A percentile compares a stretch with the other conserved stretches of the same genome.
Conservation (phyloP, 2,888 invertebrate species). For the Sarcophaga variegata region DNA sequence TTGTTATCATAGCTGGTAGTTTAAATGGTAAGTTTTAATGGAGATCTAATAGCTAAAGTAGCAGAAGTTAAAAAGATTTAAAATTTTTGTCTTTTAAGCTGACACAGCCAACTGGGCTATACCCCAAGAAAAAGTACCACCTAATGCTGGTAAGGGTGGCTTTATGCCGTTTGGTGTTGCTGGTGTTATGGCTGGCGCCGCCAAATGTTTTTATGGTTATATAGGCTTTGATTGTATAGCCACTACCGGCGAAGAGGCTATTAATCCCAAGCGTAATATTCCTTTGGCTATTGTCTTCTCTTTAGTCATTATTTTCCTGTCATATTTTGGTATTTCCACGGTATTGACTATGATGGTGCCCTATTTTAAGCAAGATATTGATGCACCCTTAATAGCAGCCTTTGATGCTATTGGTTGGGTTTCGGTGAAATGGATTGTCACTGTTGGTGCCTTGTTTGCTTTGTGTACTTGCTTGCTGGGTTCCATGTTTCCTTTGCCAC, state of each 20-base stretch:
- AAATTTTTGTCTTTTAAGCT: slow-evolving; percentile 83
- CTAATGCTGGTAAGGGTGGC: slow-evolving; percentile 89
- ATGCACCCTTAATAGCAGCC: slow-evolving; percentile 94
- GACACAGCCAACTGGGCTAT: slow-evolving; percentile 91
- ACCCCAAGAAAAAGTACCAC: slow-evolving; percentile 83
- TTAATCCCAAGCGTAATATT: slow-evolving; percentile 94
- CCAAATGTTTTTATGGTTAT: slow-evolving; percentile 95
- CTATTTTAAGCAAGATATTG: slow-evolving; percentile 91
- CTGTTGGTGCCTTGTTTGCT: slow-evolving; percentile 95
- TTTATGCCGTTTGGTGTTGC: slow-evolving; percentile 95
- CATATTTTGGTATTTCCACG: slow-evolving; percentile 95
- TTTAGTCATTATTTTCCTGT: slow-evolving; percentile 90
- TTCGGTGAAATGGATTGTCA: slow-evolving; percentile 93
- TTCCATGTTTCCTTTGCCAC: slow-evolving; percentile 93
- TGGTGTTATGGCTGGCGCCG: slow-evolving; percentile 93
- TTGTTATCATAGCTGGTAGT: slow-evolving; percentile 92
- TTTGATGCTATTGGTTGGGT: slow-evolving; percentile 90
- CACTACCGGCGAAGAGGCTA: slow-evolving; percentile 96
- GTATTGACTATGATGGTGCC: slow-evolving; percentile 97
- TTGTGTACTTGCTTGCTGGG: slow-evolving; percentile 93
- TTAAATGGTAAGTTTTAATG: slow-evolving; percentile 86
- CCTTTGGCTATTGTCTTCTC: slow-evolving; percentile 95
- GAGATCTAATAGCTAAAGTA: not conserved
- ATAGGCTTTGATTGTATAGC: slow-evolving; percentile 98
- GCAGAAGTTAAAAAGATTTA: not conserved